Conservation (phyloP, 1,140 invertebrate species). For the Magallana angulata region DNA sequence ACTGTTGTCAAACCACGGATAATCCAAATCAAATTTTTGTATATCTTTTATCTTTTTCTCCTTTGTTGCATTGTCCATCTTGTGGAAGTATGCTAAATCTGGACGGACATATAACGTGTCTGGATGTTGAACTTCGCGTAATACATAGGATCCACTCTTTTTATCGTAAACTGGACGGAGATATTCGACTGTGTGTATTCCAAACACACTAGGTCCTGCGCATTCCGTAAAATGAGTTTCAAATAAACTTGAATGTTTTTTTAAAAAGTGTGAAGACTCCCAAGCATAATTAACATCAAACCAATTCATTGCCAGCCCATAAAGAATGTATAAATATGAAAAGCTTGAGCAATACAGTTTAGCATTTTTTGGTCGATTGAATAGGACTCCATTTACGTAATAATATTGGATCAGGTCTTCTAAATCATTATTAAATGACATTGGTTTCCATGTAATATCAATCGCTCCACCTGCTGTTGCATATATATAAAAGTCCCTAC, state of each 20-base stretch:
- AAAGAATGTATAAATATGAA: background rate
- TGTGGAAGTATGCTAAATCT: background rate
- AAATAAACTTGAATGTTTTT: too few relatives aligned
- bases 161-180: background rate
- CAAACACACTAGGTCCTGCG: background rate
- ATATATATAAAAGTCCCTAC: background rate
- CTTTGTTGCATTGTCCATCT: constrained; percentile 9
- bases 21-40: background rate
- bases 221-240: background rate
- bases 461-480: background rate
- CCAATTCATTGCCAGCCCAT: background rate
- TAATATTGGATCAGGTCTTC: background rate
- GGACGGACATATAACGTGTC: background rate
- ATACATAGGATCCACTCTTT: background rate
- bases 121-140: background rate
- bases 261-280: too few relatives aligned
- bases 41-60: background rate
- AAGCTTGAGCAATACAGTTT: constrained; percentile 2
- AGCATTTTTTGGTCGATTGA: background rate
- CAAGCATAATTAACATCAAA: too few relatives aligned
- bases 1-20: constrained; percentile 15
- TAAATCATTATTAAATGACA: background rate
- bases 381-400: background rate
- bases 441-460: background rate
- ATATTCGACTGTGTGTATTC: background rate